Evolutionary conservation across 2,888 invertebrate genomes (phyloP), one percentile per base, ranked within the genome.

Genomic region (Conistra vaccinii): DNA sequence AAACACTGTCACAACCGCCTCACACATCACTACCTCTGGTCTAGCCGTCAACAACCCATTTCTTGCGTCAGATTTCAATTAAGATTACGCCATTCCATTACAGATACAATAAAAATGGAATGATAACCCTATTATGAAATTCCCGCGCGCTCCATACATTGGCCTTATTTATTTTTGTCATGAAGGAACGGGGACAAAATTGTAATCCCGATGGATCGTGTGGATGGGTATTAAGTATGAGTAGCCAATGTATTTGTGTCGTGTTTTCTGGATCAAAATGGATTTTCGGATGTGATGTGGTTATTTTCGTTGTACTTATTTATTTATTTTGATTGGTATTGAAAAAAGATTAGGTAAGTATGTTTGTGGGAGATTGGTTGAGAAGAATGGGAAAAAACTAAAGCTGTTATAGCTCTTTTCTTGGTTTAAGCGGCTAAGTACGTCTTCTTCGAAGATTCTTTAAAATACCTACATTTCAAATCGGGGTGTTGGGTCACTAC

Each of bases 51-150:
- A 70, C 81, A 70, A 55, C 23, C 74, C 63, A 57, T 65, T 63
- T 23, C 55, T 80, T 61, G 14, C 42, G 80, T 57, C n/a, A 80
- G 87, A 87, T 85, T 82, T 82, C 85, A 85, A 85, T 87, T 87
- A 85, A 87, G 85, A 87, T 87, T 74, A 72, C 45, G 35, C 57
- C 62, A 73, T 80, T 80, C 77, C 77, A 84, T 78, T 84, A 78
- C 72, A 67, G 71, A 82, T 78, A 85, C 73, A 87, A 82, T 87
- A 85, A 85, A 87, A 87, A 85, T 65, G 73, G 62, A 79, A 85
- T 85, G 82, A 85, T 85, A 79, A 84, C 85, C 79, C 82, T 78
- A 85, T 85, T 85, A 85, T 80, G 82, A 82, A 85, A 87, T 87
- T 79, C 77, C 71, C 79, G 67, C 35, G 69, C 60, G 73, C 70